Evolutionary conservation across 2,113 vertebrate species (phyloP).

Genomic region (Peromyscus maniculatus): DNA sequence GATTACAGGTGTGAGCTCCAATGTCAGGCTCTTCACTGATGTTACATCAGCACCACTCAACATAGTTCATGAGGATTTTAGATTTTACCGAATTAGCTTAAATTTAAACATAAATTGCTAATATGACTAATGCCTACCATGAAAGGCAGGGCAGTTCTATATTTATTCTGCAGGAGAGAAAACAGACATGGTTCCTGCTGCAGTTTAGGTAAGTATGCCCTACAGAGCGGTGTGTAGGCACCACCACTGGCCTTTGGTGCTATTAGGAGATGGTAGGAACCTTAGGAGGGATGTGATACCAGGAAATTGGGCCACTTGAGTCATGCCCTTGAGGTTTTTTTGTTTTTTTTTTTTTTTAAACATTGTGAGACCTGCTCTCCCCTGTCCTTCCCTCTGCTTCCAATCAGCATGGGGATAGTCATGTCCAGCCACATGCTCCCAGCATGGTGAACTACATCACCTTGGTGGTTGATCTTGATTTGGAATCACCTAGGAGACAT

Average conservation of each 20-base stretch:
- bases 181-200: neutral
- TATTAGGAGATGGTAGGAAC: neutral
- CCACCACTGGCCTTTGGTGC: neutral
- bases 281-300: too few relatives aligned
- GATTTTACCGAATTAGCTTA: constrained; percentile 11
- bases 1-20: neutral
- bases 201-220: neutral
- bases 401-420: neutral
- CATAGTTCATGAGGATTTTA: neutral
- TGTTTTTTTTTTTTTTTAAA: too few relatives aligned
- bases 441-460: neutral
- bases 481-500: neutral
- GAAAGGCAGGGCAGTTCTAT: neutral
- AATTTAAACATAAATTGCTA: constrained; percentile 9
- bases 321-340: too few relatives aligned
- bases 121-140: neutral
- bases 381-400: neutral
- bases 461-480: neutral
- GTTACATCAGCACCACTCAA: neutral
- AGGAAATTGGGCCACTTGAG: too few relatives aligned
- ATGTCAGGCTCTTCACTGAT: neutral
- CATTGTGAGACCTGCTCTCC: neutral
- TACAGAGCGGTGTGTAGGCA: neutral
- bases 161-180: neutral
- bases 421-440: neutral